Evolutionary conservation across 2,113 vertebrate species (phyloP), one percentile per base, ranked within the genome.

Genomic region (Agelaius phoeniceus): DNA sequence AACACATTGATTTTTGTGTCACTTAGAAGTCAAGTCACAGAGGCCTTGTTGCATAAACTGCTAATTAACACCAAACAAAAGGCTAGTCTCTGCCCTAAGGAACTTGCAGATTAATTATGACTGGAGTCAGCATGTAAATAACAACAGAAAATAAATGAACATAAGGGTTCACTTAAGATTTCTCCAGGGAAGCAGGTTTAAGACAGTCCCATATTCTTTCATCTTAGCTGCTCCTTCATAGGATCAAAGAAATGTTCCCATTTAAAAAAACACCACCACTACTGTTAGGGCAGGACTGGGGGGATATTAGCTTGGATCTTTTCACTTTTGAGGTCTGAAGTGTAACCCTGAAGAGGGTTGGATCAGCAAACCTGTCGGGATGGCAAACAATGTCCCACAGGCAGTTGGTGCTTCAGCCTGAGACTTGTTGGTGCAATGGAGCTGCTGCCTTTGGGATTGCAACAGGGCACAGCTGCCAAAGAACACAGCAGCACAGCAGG

Each of bases 61-160:
- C 84, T 93, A 93, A 94, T 95, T 95, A 93, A 84, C 89, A 75
- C 55, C 44, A 75, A 96, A 93, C 55, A 86, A 94, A 97, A 93
- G 46, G 72, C 86, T 78, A 84, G 86, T 71, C 74, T 90, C 86
- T 95, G 84, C 87, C 95, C 93, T 95, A 66, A 94, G 93, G 93
- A 95, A 43, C 81, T 67, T 89, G 62, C 49, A 91, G 84, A 89
- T 91, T 91, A 95, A 95, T 94, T 95, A 95, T 90, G 84, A 87
- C 52, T 82, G 44, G 31, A 89, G 57, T 92, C 73, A 84, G 69
- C 16, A 4, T 57, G 72, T 84, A 92, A 95, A 95, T 79, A 96
- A 77, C 58, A 92, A 89, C 24, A 75, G 61, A 95, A 92, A 93
- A 94, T 84, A 91, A 94, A 87, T 84, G 52, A 94, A 78, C 75